These are phyloP conservation scores for Simalia tracyae DNA, from an alignment of 2,797 vertebrate genomes.

Conservation along the genomic window DNA sequence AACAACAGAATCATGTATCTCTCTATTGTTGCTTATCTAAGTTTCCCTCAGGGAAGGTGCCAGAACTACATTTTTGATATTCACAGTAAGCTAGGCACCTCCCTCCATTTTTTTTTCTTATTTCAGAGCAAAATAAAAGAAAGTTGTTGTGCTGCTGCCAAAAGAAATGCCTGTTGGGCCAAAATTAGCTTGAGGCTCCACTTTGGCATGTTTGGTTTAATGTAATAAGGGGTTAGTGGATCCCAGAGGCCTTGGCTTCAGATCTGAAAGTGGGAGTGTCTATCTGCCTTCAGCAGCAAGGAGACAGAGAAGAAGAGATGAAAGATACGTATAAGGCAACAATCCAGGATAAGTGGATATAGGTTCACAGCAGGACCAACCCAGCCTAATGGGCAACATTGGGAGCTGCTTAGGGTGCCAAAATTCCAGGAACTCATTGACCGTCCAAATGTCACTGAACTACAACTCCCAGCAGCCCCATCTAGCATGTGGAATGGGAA, in stretches of 20 bases:
- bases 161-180: conserved; percentile 63
- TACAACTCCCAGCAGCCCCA: not conserved
- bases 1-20: not conserved
- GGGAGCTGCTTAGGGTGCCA: not conserved
- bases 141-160: conserved; percentile 58
- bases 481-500: not conserved
- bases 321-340: conserved; percentile 3
- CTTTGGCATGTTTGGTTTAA: not conserved
- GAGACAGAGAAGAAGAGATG: not conserved
- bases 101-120: conserved; percentile 51
- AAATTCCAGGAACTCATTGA: not conserved
- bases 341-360: not conserved
- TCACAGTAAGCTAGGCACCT: conserved; percentile 44
- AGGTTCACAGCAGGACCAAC: not conserved
- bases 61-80: conserved; percentile 44
- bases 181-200: conserved; percentile 42
- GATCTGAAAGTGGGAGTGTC: conserved; percentile 4
- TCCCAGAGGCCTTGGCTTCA: conserved; percentile 11
- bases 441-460: not conserved
- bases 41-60: conserved; percentile 28
- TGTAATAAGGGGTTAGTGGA: conserved; percentile 17
- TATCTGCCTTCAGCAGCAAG: conserved; percentile 13
- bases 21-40: not conserved
- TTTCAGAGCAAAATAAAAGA: conserved; percentile 59
- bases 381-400: not conserved